These are phyloP conservation scores for Cydia pomonella DNA, from an alignment of 1,140 invertebrate species.

Conservation along the genomic window DNA sequence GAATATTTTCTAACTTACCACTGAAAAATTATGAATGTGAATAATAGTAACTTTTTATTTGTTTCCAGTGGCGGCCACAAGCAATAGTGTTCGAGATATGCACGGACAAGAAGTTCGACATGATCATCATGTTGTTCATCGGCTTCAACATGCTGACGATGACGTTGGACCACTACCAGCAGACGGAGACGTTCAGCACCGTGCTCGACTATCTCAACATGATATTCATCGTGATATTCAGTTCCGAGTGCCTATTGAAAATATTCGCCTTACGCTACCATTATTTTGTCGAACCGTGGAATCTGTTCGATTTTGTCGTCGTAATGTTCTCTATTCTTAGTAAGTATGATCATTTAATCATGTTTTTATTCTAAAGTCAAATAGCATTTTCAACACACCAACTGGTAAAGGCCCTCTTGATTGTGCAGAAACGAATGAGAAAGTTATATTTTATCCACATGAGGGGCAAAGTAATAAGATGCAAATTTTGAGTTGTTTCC, in stretches of 20 bases:
- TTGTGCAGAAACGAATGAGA: too few relatives aligned
- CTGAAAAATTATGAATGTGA: too few relatives aligned
- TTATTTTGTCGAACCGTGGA: constrained; percentile 99
- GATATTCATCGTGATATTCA: constrained; percentile 99
- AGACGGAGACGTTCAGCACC: constrained; percentile 89
- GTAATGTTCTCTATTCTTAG: constrained; percentile 99
- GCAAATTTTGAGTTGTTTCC: too few relatives aligned
- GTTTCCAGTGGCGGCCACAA: constrained; percentile 95
- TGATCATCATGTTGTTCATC: constrained; percentile 99
- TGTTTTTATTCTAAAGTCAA: constrained; percentile 9
- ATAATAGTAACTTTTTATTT: constrained; percentile 44
- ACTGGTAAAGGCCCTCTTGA: too few relatives aligned
- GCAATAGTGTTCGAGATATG: constrained; percentile 98
- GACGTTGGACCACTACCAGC: constrained; percentile 98
- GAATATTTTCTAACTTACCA: too few relatives aligned
- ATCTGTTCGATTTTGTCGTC: constrained; percentile 99
- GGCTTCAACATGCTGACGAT: constrained; percentile 99
- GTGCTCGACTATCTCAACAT: constrained; percentile 96
- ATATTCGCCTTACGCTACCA: constrained; percentile 97
- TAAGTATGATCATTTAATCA: constrained; percentile 79
- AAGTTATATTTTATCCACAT: too few relatives aligned
- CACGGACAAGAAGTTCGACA: constrained; percentile 99
- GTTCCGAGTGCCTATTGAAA: constrained; percentile 98
- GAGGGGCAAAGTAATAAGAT: too few relatives aligned
- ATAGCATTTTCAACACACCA: too few relatives aligned